Percentiles rank a stretch among this genome's conserved stretches.
phyloP scores from a whole-genome alignment of 2,113 vertebrate genomes.

The Macrotus californicus region DNA sequence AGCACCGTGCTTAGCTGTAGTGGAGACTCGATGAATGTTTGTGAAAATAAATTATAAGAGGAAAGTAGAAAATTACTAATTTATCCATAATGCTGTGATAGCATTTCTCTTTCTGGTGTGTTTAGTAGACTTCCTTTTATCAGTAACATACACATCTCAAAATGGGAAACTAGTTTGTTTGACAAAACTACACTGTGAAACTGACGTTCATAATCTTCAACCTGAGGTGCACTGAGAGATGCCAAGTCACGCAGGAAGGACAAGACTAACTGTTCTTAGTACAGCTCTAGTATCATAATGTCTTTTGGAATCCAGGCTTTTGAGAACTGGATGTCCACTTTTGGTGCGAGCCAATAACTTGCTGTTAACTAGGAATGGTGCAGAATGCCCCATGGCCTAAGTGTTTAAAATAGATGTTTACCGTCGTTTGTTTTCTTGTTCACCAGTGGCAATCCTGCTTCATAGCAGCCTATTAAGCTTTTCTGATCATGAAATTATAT shows the following conservation, averaged over 20 bases:
- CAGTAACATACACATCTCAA: not conserved
- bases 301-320: not conserved
- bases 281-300: not conserved
- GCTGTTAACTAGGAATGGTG: not conserved
- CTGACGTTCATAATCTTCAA: not conserved
- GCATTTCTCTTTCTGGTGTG: not conserved
- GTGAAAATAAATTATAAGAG: not conserved
- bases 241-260: not conserved
- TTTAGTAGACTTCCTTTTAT: not conserved
- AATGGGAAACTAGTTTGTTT: slow-evolving; percentile 16
- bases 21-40: not conserved
- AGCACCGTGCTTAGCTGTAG: not conserved
- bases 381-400: not conserved
- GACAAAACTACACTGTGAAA: not conserved
- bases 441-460: not conserved
- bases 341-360: not conserved
- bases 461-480: not conserved
- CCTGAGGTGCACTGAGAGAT: not conserved
- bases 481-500: not conserved
- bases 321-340: not conserved
- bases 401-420: not conserved
- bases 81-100: not conserved
- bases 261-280: not conserved
- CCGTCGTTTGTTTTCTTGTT: not conserved
- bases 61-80: not conserved